Base-by-base conservation (phyloP, 2,797 vertebrate species). In the Borostomias antarcticus region DNA sequence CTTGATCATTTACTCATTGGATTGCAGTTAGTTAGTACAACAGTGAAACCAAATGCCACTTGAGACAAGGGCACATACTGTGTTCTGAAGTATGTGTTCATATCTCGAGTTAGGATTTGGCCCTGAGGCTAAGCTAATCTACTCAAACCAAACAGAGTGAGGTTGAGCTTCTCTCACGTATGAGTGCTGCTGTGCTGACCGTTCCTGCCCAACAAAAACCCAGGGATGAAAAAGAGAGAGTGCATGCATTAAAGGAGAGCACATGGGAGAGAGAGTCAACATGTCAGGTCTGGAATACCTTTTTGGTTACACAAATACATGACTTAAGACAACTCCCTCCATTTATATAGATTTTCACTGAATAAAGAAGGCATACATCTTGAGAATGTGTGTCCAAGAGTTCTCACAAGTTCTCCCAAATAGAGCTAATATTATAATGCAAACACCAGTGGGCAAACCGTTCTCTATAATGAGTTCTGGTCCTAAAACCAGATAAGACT, bases 101-200 rank as follows among this genome's bases (percentile, higher is more conserved):
- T 4, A 43, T 67, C n/a, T 70, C 33, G 29, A 48, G 2, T 35
- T 74, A 35, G 70, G 50, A 75, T 68, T 47, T 37, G 25, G 51
- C 48, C 45, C 73, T 75, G 43, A 78, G 75, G 60, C 65, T 25
- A 58, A 48, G 8, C 80, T 74, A 82, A 73, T 43, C 76, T 80
- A 78, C 25, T 78, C 68, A 66, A 83, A 83, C 60, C 84, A 82
- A 82, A 82, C 61, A 79, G 40, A 52, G 48, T 5, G 48, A 80
- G 66, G 76, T 32, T 56, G 26, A 64, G 63, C 78, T 54, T 74
- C 56, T 59, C 92, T 93, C 92, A 93, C 90, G 40, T 89, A 82
- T 28, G 76, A 67, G 79, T 61, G 68, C 73, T 21, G 85, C 73
- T 51, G 72, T 23, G 80, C 59, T 65, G 78, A 78, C 70, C 13